These are phyloP conservation scores for Lycia hirtaria DNA, from an alignment of 2,888 invertebrate species.

Conservation along the genomic window DNA sequence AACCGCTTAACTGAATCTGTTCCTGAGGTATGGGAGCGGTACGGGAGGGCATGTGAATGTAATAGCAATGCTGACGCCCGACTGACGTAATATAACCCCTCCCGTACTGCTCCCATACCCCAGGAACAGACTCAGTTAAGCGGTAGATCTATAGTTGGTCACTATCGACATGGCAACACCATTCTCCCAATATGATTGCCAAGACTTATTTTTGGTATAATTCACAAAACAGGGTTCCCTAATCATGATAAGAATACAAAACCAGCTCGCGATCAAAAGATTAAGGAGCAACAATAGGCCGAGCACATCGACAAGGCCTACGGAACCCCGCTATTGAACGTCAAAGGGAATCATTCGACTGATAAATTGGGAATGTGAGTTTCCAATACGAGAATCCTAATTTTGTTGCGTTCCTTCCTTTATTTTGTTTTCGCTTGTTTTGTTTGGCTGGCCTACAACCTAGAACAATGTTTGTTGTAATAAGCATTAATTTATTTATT, in stretches of 20 bases:
- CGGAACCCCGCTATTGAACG: slow-evolving; percentile 11
- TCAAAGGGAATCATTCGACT: slow-evolving; percentile 17
- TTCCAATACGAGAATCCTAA: slow-evolving; percentile 19
- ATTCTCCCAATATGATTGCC: background rate
- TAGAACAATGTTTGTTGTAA: too few species aligned
- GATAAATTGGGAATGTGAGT: slow-evolving; percentile 19
- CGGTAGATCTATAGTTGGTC: too few species aligned
- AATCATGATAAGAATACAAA: slow-evolving; percentile 34
- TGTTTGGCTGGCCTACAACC: background rate
- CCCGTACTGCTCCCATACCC: too few species aligned
- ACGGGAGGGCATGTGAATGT: too few species aligned
- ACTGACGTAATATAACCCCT: too few species aligned
- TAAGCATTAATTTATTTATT: too few species aligned
- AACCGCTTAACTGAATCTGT: too few species aligned
- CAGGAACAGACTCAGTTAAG: too few species aligned
- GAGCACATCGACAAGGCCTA: slow-evolving; percentile 12
- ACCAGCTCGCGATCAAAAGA: slow-evolving; percentile 26
- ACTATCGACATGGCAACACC: too few species aligned
- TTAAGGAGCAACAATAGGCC: slow-evolving; percentile 19
- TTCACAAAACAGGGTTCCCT: slow-evolving; percentile 6
- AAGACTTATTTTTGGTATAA: background rate
- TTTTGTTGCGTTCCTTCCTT: slow-evolving; percentile 1
- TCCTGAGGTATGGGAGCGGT: too few species aligned
- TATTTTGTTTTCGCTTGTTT: background rate
- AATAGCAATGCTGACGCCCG: too few species aligned